Conservation (phyloP, 2,888 invertebrate genomes). For the Caenorhabditis sulstoni region DNA sequence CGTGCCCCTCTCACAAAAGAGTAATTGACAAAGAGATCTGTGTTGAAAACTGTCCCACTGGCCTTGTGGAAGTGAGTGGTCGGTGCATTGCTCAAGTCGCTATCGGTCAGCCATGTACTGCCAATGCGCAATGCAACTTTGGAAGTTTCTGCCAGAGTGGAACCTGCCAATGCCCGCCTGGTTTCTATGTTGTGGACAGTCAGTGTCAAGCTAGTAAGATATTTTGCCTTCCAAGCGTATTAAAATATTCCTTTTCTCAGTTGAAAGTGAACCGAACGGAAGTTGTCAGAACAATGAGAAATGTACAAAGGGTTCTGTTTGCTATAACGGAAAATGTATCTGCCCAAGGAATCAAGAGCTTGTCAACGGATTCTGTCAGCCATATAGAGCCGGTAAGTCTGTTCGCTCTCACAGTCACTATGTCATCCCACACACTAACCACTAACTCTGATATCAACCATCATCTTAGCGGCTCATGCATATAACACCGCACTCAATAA, state of each 20-base stretch:
- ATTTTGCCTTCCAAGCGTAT: too few relatives aligned
- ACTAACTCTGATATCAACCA: too few relatives aligned
- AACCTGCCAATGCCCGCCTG: slow-evolving; percentile 64
- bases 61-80: slow-evolving; percentile 78
- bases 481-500: slow-evolving; percentile 58
- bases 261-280: slow-evolving; percentile 66
- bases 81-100: slow-evolving; percentile 75
- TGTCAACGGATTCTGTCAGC: slow-evolving; percentile 77
- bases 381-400: slow-evolving; percentile 77
- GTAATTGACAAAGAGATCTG: slow-evolving; percentile 76
- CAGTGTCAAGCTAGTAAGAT: slow-evolving; percentile 52
- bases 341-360: slow-evolving; percentile 59
- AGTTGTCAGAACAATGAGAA: slow-evolving; percentile 66
- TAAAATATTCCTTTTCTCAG: too few relatives aligned
- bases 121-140: slow-evolving; percentile 79
- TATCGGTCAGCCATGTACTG: slow-evolving; percentile 76
- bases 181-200: slow-evolving; percentile 53
- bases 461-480: slow-evolving; percentile 37
- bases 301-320: slow-evolving; percentile 78
- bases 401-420: background rate
- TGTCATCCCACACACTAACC: too few relatives aligned
- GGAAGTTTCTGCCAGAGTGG: slow-evolving; percentile 76
- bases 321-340: slow-evolving; percentile 74
- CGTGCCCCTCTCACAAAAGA: slow-evolving; percentile 69
- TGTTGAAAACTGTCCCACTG: slow-evolving; percentile 72